Percentiles rank a stretch among this genome's conserved stretches.
Evolutionary conservation across 2,888 invertebrate species (phyloP).

Genomic region (Horisme vitalbata): DNA sequence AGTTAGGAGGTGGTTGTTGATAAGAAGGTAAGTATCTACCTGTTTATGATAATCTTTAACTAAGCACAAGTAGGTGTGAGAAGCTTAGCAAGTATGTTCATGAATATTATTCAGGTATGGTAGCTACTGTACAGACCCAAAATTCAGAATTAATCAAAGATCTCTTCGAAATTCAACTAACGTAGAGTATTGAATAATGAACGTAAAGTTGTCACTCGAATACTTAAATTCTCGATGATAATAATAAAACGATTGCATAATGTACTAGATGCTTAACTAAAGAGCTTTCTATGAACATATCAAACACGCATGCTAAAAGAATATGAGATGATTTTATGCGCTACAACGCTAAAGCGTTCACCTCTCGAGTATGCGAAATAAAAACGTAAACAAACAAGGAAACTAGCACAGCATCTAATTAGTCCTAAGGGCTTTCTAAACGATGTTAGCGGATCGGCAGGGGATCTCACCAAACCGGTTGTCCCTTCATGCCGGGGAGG

Average conservation of each 20-base stretch:
- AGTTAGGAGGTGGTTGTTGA: no score
- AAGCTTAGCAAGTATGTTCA: no score
- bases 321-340: no score
- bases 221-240: not conserved
- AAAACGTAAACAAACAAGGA: slow-evolving; percentile 21
- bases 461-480: slow-evolving; percentile 80
- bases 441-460: slow-evolving; percentile 49
- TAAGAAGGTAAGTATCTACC: no score
- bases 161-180: no score
- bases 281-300: slow-evolving; percentile 12
- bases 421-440: slow-evolving; percentile 45
- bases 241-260: slow-evolving; percentile 11
- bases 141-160: no score
- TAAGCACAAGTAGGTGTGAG: no score
- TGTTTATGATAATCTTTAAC: no score
- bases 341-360: slow-evolving; percentile 5
- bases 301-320: slow-evolving; percentile 4
- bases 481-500: slow-evolving; percentile 76
- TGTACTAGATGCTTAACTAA: slow-evolving; percentile 2
- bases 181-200: slow-evolving; percentile 1
- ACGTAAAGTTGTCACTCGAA: slow-evolving; percentile 2
- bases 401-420: slow-evolving; percentile 19
- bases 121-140: no score
- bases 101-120: no score
- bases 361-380: slow-evolving; percentile 30